A percentile compares a stretch with the other conserved stretches of the same genome.
phyloP scores from a whole-genome alignment of 2,113 vertebrate species.

The Marmota monax region DNA sequence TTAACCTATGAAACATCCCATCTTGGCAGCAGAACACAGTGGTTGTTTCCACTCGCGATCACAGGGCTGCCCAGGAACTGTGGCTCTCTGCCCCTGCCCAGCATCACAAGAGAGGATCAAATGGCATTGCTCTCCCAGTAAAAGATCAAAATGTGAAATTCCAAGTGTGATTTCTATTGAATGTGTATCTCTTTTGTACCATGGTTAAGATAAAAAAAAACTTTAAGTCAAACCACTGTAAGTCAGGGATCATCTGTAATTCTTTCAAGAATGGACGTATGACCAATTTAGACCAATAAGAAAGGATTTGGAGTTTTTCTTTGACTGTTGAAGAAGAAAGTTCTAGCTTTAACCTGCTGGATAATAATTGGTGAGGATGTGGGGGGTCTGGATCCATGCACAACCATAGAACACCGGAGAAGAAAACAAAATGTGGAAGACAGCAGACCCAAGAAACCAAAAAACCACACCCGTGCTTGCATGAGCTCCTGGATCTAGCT shows the following conservation, averaged over 20 bases:
- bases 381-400: neutral
- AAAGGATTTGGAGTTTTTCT: neutral
- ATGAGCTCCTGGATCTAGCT: neutral
- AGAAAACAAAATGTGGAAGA: neutral
- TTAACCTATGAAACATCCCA: neutral
- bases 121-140: neutral
- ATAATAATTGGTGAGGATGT: neutral
- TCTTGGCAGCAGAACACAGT: neutral
- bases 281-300: neutral
- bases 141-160: neutral
- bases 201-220: neutral
- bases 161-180: neutral
- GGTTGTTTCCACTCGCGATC: no score
- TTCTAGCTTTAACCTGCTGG: neutral
- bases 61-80: neutral
- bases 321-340: neutral
- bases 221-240: neutral
- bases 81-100: neutral
- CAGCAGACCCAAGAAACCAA: neutral
- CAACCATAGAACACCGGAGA: neutral
- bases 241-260: neutral
- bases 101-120: neutral
- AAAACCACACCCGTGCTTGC: no score
- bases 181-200: neutral
- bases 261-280: neutral